Conservation (phyloP, 2,888 invertebrate genomes). For the Caenorhabditis afra region DNA sequence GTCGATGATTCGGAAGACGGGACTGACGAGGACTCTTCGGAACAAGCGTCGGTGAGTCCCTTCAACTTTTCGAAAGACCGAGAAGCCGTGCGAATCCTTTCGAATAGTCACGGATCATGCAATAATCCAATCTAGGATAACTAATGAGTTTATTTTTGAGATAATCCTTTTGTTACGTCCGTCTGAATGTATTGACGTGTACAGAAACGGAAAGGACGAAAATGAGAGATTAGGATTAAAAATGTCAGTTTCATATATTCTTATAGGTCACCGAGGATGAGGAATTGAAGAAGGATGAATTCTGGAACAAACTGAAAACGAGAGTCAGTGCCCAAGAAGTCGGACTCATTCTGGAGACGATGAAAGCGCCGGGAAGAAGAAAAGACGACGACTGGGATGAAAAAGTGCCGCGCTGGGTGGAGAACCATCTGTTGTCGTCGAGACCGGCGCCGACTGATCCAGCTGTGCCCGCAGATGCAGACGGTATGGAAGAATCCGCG, state of each 20-base stretch:
- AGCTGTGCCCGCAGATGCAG: constrained; percentile 8
- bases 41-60: not conserved
- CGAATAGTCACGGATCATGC: constrained; percentile 25
- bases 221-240: constrained; percentile 11
- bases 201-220: constrained; percentile 1
- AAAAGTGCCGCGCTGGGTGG: constrained; percentile 10
- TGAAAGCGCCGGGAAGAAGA: constrained; percentile 23
- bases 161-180: constrained; percentile 28
- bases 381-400: constrained; percentile 28
- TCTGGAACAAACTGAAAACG: constrained; percentile 32
- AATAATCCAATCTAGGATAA: constrained; percentile 11
- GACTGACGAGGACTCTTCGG: not conserved
- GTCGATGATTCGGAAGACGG: constrained; percentile 15
- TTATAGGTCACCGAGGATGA: constrained; percentile 43
- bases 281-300: constrained; percentile 21
- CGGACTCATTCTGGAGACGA: constrained; percentile 12
- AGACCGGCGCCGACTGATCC: not conserved
- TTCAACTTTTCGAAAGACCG: not conserved
- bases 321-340: constrained; percentile 17
- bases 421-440: not conserved
- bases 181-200: constrained; percentile 19
- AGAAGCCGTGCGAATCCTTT: constrained; percentile 22
- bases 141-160: constrained; percentile 34
- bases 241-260: constrained; percentile 1
- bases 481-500: not conserved